Evolutionary conservation across 2,888 invertebrate genomes (phyloP).

Genomic region (Pandemis corylana): DNA sequence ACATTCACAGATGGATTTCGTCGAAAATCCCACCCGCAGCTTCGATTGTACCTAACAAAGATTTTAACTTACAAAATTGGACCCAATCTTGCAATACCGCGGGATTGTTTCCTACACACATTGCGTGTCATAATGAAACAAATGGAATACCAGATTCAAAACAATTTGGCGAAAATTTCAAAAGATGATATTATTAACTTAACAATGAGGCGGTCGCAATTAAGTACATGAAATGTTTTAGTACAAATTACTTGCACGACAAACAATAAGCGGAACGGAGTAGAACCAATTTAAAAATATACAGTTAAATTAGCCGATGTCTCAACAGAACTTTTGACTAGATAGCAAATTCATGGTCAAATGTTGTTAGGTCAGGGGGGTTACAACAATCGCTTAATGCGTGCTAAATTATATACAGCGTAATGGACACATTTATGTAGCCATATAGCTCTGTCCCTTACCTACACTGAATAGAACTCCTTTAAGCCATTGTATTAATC

Average conservation of each 20-base stretch:
- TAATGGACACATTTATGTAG: too few species aligned
- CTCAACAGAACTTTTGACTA: not conserved
- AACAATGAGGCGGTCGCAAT: slow-evolving; percentile 65
- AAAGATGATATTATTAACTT: slow-evolving; percentile 62
- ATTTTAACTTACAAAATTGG: not conserved
- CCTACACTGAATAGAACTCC: too few species aligned
- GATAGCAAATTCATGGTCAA: not conserved
- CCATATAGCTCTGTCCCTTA: too few species aligned
- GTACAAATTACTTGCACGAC: slow-evolving; percentile 55
- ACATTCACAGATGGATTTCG: too few species aligned
- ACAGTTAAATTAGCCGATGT: not conserved
- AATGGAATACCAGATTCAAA: slow-evolving; percentile 54
- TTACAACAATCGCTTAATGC: too few species aligned
- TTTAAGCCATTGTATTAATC: too few species aligned
- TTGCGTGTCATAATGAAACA: slow-evolving; percentile 48
- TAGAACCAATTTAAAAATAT: slow-evolving; percentile 5
- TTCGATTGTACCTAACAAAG: not conserved
- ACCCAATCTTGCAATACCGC: slow-evolving; percentile 30
- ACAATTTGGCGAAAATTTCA: slow-evolving; percentile 63
- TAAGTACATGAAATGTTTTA: slow-evolving; percentile 54
- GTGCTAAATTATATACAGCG: too few species aligned
- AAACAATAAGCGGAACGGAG: slow-evolving; percentile 52
- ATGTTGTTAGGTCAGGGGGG: not conserved
- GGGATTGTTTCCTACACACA: slow-evolving; percentile 51
- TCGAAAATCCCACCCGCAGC: too few species aligned